phyloP scores from a whole-genome alignment of 1,140 invertebrate genomes.

The Caenorhabditis briggsae region DNA sequence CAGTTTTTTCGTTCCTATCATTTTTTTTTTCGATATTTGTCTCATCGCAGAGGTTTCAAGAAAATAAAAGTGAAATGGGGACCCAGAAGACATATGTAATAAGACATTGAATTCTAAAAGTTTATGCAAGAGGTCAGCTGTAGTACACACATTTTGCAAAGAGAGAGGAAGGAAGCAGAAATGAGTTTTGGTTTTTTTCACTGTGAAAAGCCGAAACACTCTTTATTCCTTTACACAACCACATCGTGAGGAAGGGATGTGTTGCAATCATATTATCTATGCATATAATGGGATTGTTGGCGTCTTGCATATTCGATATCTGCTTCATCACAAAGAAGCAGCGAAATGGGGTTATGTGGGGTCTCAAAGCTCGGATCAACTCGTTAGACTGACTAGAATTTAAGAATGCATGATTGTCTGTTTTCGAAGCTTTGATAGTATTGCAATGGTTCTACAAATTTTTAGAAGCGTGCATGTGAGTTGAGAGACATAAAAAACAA shows the following conservation, averaged over 20 bases:
- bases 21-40: not conserved
- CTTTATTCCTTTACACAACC: conserved; percentile 51
- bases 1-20: not conserved
- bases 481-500: no score
- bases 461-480: no score
- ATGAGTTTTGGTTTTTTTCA: conserved; percentile 1
- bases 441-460: no score
- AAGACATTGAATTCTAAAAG: not conserved
- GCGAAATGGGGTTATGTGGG: not conserved
- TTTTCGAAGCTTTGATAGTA: not conserved
- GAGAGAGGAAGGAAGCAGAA: not conserved
- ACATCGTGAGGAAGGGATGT: not conserved
- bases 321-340: conserved; percentile 28
- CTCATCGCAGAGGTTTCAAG: not conserved
- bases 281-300: conserved; percentile 56
- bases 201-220: conserved; percentile 6
- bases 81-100: not conserved
- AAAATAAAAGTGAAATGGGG: not conserved
- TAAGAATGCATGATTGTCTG: not conserved
- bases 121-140: conserved; percentile 45
- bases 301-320: conserved; percentile 42
- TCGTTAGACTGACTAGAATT: not conserved
- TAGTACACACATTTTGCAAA: conserved; percentile 33
- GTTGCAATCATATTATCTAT: conserved; percentile 54
- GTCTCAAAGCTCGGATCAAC: not conserved